A percentile compares a stretch with the other conserved stretches of the same genome.
Conservation (phyloP, 2,797 vertebrate species). For the Hemibagrus guttatus region DNA sequence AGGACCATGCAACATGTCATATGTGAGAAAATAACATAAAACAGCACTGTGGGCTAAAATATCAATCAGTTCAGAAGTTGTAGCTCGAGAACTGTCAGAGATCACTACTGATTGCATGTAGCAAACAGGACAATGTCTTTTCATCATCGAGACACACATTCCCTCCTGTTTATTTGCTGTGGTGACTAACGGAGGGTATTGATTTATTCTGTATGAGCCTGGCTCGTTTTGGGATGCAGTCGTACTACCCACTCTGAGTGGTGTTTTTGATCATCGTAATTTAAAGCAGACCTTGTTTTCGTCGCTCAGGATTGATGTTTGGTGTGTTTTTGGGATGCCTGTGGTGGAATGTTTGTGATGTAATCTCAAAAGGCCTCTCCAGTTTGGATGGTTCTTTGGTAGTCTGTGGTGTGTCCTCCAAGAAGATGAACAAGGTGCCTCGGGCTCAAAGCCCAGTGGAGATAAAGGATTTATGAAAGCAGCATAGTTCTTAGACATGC, state of each 20-base stretch:
- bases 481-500: slow-evolving; percentile 47
- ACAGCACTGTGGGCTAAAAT: slow-evolving; percentile 40
- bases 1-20: slow-evolving; percentile 33
- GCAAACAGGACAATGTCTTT: slow-evolving; percentile 42
- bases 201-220: slow-evolving; percentile 35
- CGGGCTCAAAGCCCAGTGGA: slow-evolving; percentile 63
- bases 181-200: slow-evolving; percentile 28
- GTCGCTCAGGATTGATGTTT: slow-evolving; percentile 33
- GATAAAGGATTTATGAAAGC: slow-evolving; percentile 69
- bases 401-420: slow-evolving; percentile 57
- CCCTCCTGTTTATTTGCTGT: slow-evolving; percentile 28
- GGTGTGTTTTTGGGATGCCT: slow-evolving; percentile 36
- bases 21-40: slow-evolving; percentile 36
- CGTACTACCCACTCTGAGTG: slow-evolving; percentile 24
- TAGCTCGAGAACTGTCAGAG: slow-evolving; percentile 40
- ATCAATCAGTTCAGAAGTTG: slow-evolving; percentile 36
- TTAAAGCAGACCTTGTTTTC: slow-evolving; percentile 46
- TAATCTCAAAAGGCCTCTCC: slow-evolving; percentile 39
- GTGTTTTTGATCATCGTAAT: slow-evolving; percentile 52
- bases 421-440: slow-evolving; percentile 61
- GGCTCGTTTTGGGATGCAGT: slow-evolving; percentile 12
- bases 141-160: slow-evolving; percentile 35
- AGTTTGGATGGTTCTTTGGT: slow-evolving; percentile 62
- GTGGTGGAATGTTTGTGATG: slow-evolving; percentile 43
- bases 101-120: slow-evolving; percentile 35